These are phyloP conservation scores for Danio tinwini DNA, from an alignment of 2,797 vertebrate genomes.

Conservation along the genomic window DNA sequence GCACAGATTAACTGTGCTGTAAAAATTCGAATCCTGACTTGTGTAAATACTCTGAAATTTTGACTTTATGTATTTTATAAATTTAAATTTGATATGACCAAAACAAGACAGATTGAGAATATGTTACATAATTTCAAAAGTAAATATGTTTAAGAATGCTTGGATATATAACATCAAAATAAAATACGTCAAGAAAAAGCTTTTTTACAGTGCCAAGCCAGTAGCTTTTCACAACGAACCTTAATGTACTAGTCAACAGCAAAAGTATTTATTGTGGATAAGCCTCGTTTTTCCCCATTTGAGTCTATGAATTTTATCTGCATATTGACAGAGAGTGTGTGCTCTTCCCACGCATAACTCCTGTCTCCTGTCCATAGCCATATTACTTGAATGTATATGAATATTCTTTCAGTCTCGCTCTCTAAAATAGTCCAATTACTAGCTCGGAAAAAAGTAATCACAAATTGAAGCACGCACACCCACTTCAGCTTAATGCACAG, in stretches of 20 bases:
- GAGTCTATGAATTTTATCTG: constrained; percentile 29
- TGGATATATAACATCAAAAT: not conserved
- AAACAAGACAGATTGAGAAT: too few species aligned
- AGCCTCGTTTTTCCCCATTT: not conserved
- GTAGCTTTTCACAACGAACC: not conserved
- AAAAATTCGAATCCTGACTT: too few species aligned
- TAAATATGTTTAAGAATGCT: not conserved
- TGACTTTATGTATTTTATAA: too few species aligned
- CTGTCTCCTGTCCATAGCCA: constrained; percentile 76
- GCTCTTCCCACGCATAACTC: constrained; percentile 75
- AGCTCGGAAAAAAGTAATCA: constrained; percentile 74
- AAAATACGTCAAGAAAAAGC: not conserved
- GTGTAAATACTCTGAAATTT: too few species aligned
- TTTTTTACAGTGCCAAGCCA: not conserved
- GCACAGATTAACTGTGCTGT: too few species aligned
- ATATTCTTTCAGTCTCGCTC: constrained; percentile 74
- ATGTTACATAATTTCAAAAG: too few species aligned
- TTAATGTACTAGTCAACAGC: not conserved
- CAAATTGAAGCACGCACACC: constrained; percentile 74
- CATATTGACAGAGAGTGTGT: constrained; percentile 29
- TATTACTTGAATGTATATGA: constrained; percentile 81
- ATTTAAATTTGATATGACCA: too few species aligned
- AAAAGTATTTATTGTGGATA: constrained; percentile 14
- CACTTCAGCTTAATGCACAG: constrained; percentile 67
- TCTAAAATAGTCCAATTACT: constrained; percentile 79